Evolutionary conservation across 1,140 invertebrate genomes (phyloP).

Genomic region (Meloidogyne hapla): DNA sequence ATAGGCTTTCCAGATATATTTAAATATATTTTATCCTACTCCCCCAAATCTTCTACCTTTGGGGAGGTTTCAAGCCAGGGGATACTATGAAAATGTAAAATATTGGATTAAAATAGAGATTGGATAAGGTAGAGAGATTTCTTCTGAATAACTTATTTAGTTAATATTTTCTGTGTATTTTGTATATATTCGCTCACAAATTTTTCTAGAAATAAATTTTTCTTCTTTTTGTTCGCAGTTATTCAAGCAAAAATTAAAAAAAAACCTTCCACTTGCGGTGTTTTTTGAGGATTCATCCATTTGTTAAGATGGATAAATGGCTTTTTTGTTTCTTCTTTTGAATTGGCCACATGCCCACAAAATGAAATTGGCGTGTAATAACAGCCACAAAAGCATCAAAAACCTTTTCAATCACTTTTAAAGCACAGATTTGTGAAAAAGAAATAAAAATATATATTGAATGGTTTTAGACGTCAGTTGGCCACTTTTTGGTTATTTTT

Average conservation of each 20-base stretch:
- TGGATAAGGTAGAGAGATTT: too few species aligned
- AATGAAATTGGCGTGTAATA: not conserved
- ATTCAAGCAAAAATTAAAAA: not conserved
- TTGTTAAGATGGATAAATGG: not conserved
- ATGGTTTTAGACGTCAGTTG: not conserved
- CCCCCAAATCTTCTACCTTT: too few species aligned
- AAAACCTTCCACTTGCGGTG: not conserved
- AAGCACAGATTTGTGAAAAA: not conserved
- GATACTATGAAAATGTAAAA: too few species aligned
- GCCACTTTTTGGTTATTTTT: not conserved
- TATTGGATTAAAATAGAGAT: too few species aligned
- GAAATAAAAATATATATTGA: not conserved
- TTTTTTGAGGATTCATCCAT: not conserved
- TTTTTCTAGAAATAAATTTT: too few species aligned
- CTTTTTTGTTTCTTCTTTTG: not conserved
- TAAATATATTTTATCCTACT: too few species aligned
- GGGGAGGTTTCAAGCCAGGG: too few species aligned
- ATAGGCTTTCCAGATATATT: too few species aligned
- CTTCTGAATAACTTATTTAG: too few species aligned
- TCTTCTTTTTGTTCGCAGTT: not conserved
- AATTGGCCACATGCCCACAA: not conserved
- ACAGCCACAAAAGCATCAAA: not conserved
- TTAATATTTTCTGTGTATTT: too few species aligned
- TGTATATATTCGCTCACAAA: too few species aligned
- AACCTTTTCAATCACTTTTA: constrained; percentile 2